Conservation (phyloP, 2,797 vertebrate species). For the Synanceia verrucosa region DNA sequence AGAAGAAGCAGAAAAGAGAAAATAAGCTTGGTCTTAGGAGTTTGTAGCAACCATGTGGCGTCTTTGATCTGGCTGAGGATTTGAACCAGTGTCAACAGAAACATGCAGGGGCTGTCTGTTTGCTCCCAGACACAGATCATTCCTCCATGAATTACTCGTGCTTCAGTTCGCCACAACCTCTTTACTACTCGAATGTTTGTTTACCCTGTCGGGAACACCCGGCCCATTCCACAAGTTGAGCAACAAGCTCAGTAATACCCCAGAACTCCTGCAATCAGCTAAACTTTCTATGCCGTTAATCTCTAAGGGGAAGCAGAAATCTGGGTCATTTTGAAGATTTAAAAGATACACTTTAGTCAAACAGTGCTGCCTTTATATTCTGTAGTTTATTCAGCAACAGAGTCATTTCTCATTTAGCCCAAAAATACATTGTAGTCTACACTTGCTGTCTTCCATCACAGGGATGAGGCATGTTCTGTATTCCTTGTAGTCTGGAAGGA, state of each 20-base stretch:
- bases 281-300: conserved; percentile 48
- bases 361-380: conserved; percentile 46
- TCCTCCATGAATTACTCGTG: conserved; percentile 63
- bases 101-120: conserved; percentile 61
- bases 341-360: conserved; percentile 20
- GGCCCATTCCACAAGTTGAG: conserved; percentile 57
- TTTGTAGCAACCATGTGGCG: conserved; percentile 67
- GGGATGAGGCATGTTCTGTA: conserved; percentile 27
- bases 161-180: conserved; percentile 46
- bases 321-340: conserved; percentile 44
- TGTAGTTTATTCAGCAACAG: conserved; percentile 14
- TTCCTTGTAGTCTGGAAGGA: conserved; percentile 47
- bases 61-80: conserved; percentile 76
- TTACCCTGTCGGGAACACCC: conserved; percentile 61
- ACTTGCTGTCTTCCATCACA: conserved; percentile 28
- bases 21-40: conserved; percentile 50
- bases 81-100: conserved; percentile 74
- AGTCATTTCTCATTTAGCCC: conserved; percentile 26
- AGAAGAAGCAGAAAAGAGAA: conserved; percentile 48
- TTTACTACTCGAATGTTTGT: conserved; percentile 67
- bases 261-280: conserved; percentile 57
- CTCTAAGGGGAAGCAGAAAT: conserved; percentile 21
- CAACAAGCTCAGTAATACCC: conserved; percentile 54
- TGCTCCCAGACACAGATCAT: conserved; percentile 67
- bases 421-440: conserved; percentile 28